Evolutionary conservation across 2,888 invertebrate genomes (phyloP).

Genomic region (Adela reaumurella): DNA sequence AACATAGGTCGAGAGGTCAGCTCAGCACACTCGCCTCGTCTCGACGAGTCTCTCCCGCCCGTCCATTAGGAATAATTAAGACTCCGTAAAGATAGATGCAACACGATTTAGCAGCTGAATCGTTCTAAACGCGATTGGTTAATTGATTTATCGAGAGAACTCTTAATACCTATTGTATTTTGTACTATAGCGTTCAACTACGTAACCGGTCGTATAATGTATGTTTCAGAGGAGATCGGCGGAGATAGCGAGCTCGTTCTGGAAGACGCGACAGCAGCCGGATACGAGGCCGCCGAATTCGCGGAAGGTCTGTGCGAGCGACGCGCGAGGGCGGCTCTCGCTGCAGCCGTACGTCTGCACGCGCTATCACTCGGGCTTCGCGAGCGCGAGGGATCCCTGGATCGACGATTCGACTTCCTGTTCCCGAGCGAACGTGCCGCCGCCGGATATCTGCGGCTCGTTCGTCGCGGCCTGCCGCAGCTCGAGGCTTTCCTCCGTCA

Average conservation of each 20-base stretch:
- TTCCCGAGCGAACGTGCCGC: constrained; percentile 77
- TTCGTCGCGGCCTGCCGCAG: constrained; percentile 74
- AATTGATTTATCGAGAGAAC: no score
- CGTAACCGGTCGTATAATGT: background rate
- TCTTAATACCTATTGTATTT: no score
- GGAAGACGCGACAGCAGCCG: constrained; percentile 64
- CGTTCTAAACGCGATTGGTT: no score
- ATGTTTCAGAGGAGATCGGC: constrained; percentile 40
- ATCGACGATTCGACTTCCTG: constrained; percentile 58
- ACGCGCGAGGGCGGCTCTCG: constrained; percentile 66
- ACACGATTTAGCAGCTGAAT: no score
- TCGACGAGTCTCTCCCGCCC: no score
- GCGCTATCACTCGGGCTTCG: constrained; percentile 62
- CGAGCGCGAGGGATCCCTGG: constrained; percentile 44
- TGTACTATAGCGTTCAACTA: no score
- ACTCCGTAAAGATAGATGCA: no score
- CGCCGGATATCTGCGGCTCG: constrained; percentile 74
- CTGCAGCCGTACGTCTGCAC: constrained; percentile 69
- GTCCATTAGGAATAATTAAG: no score
- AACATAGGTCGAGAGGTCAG: no score
- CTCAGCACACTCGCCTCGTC: no score
- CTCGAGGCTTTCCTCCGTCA: constrained; percentile 68
- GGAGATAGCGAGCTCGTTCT: constrained; percentile 65
- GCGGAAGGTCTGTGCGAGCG: constrained; percentile 62
- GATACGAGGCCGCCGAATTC: constrained; percentile 64